Evolutionary conservation across 1,140 invertebrate genomes (phyloP).

Genomic region (Pissodes strobi): DNA sequence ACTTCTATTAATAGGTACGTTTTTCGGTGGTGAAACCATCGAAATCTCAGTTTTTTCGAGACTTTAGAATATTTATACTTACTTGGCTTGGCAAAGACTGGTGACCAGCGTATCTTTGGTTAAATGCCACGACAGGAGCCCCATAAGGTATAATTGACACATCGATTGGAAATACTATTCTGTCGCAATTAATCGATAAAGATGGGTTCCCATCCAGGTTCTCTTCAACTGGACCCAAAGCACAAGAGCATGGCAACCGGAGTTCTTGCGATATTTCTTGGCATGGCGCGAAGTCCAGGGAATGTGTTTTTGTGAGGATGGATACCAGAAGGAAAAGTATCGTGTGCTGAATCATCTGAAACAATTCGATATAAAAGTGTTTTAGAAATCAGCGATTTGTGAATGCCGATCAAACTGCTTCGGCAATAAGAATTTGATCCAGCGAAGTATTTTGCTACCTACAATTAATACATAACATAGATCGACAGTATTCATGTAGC

Average conservation of each 20-base stretch:
- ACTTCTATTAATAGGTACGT: too few relatives aligned
- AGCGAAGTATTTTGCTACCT: too few relatives aligned
- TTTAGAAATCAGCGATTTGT: too few relatives aligned
- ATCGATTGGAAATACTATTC: slow-evolving; percentile 78
- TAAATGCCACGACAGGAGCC: slow-evolving; percentile 75
- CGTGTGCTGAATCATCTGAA: slow-evolving; percentile 2
- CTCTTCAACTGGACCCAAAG: slow-evolving; percentile 54
- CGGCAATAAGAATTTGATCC: too few relatives aligned
- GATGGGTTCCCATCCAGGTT: slow-evolving; percentile 56
- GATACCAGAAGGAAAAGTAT: neutral
- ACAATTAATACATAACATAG: too few relatives aligned
- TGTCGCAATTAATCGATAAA: slow-evolving; percentile 78
- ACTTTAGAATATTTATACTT: neutral
- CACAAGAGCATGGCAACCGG: slow-evolving; percentile 66
- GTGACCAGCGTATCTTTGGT: slow-evolving; percentile 75
- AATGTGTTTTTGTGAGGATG: neutral
- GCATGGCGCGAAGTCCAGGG: slow-evolving; percentile 58
- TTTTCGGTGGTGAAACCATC: too few relatives aligned
- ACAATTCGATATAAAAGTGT: too few relatives aligned
- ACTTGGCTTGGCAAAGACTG: slow-evolving; percentile 78
- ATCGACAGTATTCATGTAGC: too few relatives aligned
- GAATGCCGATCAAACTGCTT: too few relatives aligned
- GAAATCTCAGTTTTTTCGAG: too few relatives aligned
- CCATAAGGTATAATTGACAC: slow-evolving; percentile 73
- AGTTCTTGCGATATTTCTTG: slow-evolving; percentile 67